Percentiles rank a stretch among this genome's conserved stretches.
Conservation (phyloP, 2,888 invertebrate species). For the Volucella bombylans region DNA sequence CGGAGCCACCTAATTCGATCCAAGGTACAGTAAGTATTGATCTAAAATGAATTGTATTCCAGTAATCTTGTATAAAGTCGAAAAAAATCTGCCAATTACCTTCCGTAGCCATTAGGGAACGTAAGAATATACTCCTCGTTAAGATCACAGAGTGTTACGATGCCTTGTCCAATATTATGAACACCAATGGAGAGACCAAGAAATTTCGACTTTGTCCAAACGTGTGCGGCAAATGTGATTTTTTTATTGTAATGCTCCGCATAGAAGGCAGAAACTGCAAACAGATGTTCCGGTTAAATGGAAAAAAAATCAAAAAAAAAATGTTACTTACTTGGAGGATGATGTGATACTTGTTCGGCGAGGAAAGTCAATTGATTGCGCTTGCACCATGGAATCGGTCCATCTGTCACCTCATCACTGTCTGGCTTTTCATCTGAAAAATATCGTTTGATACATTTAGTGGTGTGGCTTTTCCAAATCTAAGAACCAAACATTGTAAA, state of each 20-base stretch:
- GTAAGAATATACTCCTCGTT: constrained; percentile 97
- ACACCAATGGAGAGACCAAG: constrained; percentile 98
- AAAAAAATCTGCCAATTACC: constrained; percentile 82
- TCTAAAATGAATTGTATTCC: constrained; percentile 83
- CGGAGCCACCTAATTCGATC: constrained; percentile 98
- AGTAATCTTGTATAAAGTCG: not conserved
- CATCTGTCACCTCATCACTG: constrained; percentile 85
- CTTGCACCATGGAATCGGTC: constrained; percentile 95
- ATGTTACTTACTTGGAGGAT: constrained; percentile 92
- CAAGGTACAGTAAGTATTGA: constrained; percentile 98
- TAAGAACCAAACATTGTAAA: constrained; percentile 56
- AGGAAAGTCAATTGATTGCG: constrained; percentile 95
- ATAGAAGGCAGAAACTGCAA: constrained; percentile 97
- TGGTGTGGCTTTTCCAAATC: not conserved
- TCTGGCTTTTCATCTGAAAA: constrained; percentile 76
- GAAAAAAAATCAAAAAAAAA: constrained; percentile 8
- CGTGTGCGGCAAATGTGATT: constrained; percentile 96
- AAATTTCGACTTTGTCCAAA: constrained; percentile 99
- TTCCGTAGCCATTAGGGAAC: constrained; percentile 99
- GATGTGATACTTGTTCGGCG: constrained; percentile 99
- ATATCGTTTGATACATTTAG: not conserved
- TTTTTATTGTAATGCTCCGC: constrained; percentile 96
- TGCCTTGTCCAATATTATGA: constrained; percentile 97
- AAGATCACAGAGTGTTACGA: constrained; percentile 93
- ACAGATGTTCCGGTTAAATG: not conserved